Base-by-base conservation (phyloP, 2,888 invertebrate species). In the Platypus cylindrus region DNA sequence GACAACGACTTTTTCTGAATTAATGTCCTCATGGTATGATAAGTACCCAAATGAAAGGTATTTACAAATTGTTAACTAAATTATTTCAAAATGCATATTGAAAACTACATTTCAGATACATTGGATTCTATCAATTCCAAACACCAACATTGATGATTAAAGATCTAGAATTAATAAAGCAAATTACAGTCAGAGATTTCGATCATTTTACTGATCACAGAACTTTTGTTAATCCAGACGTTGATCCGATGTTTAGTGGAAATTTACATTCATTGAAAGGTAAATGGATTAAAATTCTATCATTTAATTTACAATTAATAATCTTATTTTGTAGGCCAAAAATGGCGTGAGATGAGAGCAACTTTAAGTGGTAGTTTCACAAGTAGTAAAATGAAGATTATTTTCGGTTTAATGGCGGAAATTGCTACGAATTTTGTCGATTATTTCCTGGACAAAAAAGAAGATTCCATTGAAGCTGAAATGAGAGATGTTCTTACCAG, bases 91-190 rank as follows among this genome's bases (percentile, higher is more conserved):
- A n/a, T n/a, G n/a, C n/a, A n/a, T n/a, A n/a, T n/a, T n/a, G n/a
- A n/a, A n/a, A n/a, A n/a, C n/a, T n/a, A n/a, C n/a, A n/a, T n/a
- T 48, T 33, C 26, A 53, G 50, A 30, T 55, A 51, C 24, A 34
- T 37, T 29, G 56, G 55, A 18, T 20, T 47, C 3, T 53, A 49
- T 30, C 44, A 49, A 17, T 51, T 54, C 30, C 37, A 32, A 9
- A 32, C 18, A 1, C 72, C 73, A 3, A 41, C 64, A 1, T 48
- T 74, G n/a, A 56, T 67, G 20, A 43, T 73, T 1, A 51, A 65
- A 41, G 72, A 73, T 50, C 64, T 68, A 3, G 72, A 74, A 3
- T 48, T 75, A 11, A 67, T 75, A 5, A 73, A 72, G 52, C 60
- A 65, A 20, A 54, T 75, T 5, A 62, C 67, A 36, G 67, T 73